Conservation (phyloP, 2,888 invertebrate genomes). For the Tromatobia lineatoria region DNA sequence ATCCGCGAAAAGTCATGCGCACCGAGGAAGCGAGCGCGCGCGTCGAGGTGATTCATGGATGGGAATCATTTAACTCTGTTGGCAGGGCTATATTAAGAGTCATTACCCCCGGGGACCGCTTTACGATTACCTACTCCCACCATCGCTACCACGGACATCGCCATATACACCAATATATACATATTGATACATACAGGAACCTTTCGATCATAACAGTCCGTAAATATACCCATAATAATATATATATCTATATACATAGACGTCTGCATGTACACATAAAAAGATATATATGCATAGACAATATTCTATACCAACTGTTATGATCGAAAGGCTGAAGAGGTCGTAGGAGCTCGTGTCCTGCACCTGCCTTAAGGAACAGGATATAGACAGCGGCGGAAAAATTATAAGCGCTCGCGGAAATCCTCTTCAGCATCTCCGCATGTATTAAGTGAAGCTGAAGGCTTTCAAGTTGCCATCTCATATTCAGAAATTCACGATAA, state of each 20-base stretch:
- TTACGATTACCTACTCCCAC: slow-evolving; percentile 68
- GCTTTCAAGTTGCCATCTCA: slow-evolving; percentile 27
- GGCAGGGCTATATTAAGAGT: slow-evolving; percentile 71
- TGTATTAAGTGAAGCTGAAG: slow-evolving; percentile 13
- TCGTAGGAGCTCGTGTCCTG: slow-evolving; percentile 63
- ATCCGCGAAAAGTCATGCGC: slow-evolving; percentile 54
- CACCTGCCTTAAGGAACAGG: slow-evolving; percentile 60
- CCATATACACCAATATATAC: slow-evolving; percentile 7
- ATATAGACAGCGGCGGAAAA: slow-evolving; percentile 17
- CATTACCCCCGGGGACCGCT: slow-evolving; percentile 69
- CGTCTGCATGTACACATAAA: no score
- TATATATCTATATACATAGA: no score
- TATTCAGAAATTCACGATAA: slow-evolving; percentile 55
- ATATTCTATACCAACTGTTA: slow-evolving; percentile 65
- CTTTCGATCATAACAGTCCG: no score
- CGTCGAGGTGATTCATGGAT: slow-evolving; percentile 69
- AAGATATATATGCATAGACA: neutral
- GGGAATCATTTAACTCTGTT: slow-evolving; percentile 71
- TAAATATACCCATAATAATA: no score
- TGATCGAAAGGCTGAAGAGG: slow-evolving; percentile 65
- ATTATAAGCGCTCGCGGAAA: slow-evolving; percentile 41
- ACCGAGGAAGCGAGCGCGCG: slow-evolving; percentile 56
- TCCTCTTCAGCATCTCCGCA: slow-evolving; percentile 46
- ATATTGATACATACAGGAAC: no score
- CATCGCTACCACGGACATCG: slow-evolving; percentile 49